Percentiles rank a stretch among this genome's conserved stretches.
These are phyloP conservation scores for Drosophila mayaguana DNA, from an alignment of 2,888 invertebrate species.

Conservation along the genomic window DNA sequence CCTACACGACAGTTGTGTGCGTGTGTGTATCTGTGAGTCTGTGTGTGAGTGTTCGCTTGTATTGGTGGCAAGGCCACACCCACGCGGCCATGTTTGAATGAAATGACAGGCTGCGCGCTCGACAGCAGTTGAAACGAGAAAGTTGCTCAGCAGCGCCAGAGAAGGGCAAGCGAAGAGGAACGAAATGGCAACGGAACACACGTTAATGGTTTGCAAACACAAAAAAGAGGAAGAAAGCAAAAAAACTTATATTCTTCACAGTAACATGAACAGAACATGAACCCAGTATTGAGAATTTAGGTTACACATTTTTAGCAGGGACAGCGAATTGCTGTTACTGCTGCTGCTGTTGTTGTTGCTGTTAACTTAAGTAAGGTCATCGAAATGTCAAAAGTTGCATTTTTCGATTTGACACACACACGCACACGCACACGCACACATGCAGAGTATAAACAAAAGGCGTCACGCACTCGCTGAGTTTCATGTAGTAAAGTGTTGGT, in stretches of 20 bases:
- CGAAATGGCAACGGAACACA: constrained; percentile 66
- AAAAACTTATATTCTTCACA: constrained; percentile 24
- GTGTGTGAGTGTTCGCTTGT: constrained; percentile 17
- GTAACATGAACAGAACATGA: constrained; percentile 60
- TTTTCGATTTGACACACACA: constrained; percentile 65
- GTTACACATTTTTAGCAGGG: constrained; percentile 70
- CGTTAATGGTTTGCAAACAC: constrained; percentile 29
- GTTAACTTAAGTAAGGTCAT: constrained; percentile 83
- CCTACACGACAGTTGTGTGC: constrained; percentile 51
- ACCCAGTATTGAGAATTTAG: constrained; percentile 67
- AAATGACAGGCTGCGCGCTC: constrained; percentile 59
- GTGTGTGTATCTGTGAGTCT: constrained; percentile 15
- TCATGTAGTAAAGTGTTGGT: constrained; percentile 49
- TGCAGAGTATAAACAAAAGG: constrained; percentile 20
- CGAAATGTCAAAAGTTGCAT: constrained; percentile 85
- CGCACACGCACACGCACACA: constrained; percentile 28
- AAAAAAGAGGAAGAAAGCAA: background rate
- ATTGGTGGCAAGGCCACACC: constrained; percentile 82
- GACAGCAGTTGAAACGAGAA: constrained; percentile 55
- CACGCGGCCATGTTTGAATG: constrained; percentile 85
- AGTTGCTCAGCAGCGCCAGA: constrained; percentile 37
- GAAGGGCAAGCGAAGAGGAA: constrained; percentile 23
- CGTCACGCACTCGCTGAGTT: constrained; percentile 46
- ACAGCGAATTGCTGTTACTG: constrained; percentile 41
- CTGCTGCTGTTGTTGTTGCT: constrained; percentile 22